Conservation (phyloP, 2,888 invertebrate genomes). For the Hoplodrina ambigua region DNA sequence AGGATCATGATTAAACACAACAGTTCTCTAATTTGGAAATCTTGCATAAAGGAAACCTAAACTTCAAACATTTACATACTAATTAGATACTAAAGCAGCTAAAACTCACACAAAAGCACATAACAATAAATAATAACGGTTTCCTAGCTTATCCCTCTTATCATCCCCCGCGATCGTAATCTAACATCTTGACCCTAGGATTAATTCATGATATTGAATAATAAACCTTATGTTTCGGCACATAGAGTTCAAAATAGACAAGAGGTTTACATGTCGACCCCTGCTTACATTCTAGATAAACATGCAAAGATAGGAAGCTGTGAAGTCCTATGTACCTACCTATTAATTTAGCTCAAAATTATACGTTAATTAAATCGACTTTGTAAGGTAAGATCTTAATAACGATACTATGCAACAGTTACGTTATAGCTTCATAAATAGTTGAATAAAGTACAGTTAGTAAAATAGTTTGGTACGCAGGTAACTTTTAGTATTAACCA, state of each 20-base stretch:
- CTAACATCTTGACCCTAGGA: slow-evolving; percentile 6
- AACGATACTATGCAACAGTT: slow-evolving; percentile 45
- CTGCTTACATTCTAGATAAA: slow-evolving; percentile 20
- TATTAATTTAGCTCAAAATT: slow-evolving; percentile 27
- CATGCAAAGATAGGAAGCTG: slow-evolving; percentile 26
- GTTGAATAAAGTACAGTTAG: not conserved
- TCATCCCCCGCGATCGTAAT: slow-evolving; percentile 30
- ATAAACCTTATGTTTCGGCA: rapidly evolving
- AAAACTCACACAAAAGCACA: slow-evolving; percentile 13
- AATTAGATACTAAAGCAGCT: not conserved
- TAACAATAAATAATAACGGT: slow-evolving; percentile 37
- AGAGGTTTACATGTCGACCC: not conserved
- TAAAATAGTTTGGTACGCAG: not conserved
- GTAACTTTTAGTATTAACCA: too few species aligned
- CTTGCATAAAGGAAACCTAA: too few species aligned
- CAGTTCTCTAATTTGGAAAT: too few species aligned
- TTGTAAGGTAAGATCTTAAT: slow-evolving; percentile 39
- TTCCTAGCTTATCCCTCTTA: slow-evolving; percentile 22
- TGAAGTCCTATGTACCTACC: slow-evolving; percentile 1
- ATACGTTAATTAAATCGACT: slow-evolving; percentile 51
- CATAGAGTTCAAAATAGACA: not conserved
- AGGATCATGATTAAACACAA: too few species aligned
- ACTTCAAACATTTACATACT: too few species aligned
- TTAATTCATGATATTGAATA: not conserved
- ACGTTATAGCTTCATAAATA: slow-evolving; percentile 40